Base-by-base conservation (phyloP, 1,140 invertebrate genomes). In the Drosophila fuyamai region DNA sequence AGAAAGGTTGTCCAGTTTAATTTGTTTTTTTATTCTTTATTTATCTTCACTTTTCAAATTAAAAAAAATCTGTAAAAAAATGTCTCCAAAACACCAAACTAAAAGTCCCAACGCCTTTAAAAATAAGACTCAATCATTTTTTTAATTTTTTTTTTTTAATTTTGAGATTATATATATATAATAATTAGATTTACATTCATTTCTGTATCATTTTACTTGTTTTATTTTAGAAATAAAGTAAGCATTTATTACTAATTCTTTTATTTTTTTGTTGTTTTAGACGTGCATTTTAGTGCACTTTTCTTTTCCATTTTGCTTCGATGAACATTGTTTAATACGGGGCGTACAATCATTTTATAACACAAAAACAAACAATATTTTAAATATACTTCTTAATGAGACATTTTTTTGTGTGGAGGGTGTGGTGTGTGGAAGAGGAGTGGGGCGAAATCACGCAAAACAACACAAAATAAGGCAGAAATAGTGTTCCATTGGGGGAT, bases 151-250 rank as follows among this genome's bases (percentile, higher is more conserved):
- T 81, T 53, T 68, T 65, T 86, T 79, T 76, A 81, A 81, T 86
- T 86, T 89, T 84, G 80, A 89, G 84, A 89, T 89, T 88, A 88
- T 88, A 88, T 84, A 76, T 75, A 84, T 89, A 84, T 89, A 89
- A 89, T 88, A 80, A 83, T 88, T 88, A 88, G 79, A 88, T 88
- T 89, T 88, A 88, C 83, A 88, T 80, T 89, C 72, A 89, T 89
- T 89, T 89, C 67, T 74, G 81, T 67, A 86, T 86, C 79, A 81
- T 88, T 89, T 83, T 89, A 89, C 84, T 89, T 89, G 84, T 89
- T 88, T 89, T 89, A 89, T 89, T 89, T 89, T 89, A 78, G 84
- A 89, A 89, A 89, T 89, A 89, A 89, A 89, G 84, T 89, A 89
- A 89, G 84, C 84, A 89, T 89, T 88, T 89, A 89, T 88, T 83